Conservation (phyloP, 1,140 invertebrate genomes). For the Drosophila nannoptera region DNA sequence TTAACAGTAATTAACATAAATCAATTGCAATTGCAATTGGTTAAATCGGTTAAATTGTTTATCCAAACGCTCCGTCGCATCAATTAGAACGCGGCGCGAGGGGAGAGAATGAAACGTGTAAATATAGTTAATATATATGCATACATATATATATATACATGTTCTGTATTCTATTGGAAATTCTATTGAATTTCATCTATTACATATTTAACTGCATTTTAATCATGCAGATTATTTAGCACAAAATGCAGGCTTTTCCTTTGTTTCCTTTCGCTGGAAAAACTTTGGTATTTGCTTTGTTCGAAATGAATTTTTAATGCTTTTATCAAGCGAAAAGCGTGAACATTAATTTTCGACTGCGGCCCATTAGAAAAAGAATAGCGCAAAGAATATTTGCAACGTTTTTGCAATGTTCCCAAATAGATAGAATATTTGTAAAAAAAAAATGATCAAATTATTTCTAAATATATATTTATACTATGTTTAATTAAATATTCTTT, state of each 20-base stretch:
- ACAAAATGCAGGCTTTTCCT: slow-evolving; percentile 4
- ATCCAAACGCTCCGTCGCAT: slow-evolving; percentile 42
- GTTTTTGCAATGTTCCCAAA: slow-evolving; percentile 27
- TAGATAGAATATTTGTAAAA: too few relatives aligned
- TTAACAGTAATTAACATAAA: slow-evolving; percentile 77
- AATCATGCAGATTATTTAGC: slow-evolving; percentile 9
- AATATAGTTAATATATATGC: neutral
- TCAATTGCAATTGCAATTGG: slow-evolving; percentile 60
- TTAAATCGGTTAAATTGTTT: slow-evolving; percentile 53
- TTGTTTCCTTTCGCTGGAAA: slow-evolving; percentile 8
- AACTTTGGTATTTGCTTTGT: slow-evolving; percentile 6
- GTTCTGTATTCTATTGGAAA: too few relatives aligned
- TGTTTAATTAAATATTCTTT: neutral
- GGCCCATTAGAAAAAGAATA: slow-evolving; percentile 15
- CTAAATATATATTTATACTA: too few relatives aligned
- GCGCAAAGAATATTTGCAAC: slow-evolving; percentile 30
- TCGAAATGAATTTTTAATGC: slow-evolving; percentile 32
- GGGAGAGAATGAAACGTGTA: neutral
- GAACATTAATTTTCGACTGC: slow-evolving; percentile 40
- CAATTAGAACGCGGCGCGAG: slow-evolving; percentile 45
- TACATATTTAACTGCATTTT: neutral
- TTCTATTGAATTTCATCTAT: neutral
- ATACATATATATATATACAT: neutral
- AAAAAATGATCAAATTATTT: too few relatives aligned
- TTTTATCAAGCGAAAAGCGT: slow-evolving; percentile 27